Percentiles rank a stretch among this genome's conserved stretches.
Evolutionary conservation across 1,140 invertebrate species (phyloP).

Genomic region (Holotrichia oblita): DNA sequence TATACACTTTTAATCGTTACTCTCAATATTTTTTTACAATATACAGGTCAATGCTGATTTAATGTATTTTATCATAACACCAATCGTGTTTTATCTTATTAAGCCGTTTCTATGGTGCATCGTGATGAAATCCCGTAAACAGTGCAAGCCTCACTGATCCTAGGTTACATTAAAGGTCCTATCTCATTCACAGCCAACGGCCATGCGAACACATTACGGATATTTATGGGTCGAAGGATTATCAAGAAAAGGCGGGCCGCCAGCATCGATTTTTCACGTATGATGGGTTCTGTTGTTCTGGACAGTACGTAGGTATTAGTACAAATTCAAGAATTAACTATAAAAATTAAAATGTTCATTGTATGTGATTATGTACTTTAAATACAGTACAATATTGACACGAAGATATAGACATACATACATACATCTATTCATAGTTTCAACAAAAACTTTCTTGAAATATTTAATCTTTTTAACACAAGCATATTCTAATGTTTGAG

Average conservation of each 20-base stretch:
- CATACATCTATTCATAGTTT: no score
- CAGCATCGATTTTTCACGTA: slow-evolving; percentile 59
- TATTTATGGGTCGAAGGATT: slow-evolving; percentile 58
- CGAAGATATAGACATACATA: no score
- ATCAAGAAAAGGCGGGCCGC: slow-evolving; percentile 57
- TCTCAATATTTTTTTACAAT: no score
- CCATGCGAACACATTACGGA: slow-evolving; percentile 60
- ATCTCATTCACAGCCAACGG: slow-evolving; percentile 60
- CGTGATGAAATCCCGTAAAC: slow-evolving; percentile 41
- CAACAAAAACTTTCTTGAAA: no score
- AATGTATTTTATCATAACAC: slow-evolving; percentile 8
- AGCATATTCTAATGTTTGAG: no score
- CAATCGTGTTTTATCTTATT: slow-evolving; percentile 37
- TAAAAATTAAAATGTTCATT: neutral
- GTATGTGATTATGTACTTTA: no score
- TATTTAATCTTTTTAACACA: no score
- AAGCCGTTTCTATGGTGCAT: slow-evolving; percentile 9
- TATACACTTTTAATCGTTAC: no score
- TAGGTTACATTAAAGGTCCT: slow-evolving; percentile 47
- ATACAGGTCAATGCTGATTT: no score
- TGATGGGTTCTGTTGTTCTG: slow-evolving; percentile 44
- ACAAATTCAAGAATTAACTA: neutral
- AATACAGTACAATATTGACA: no score
- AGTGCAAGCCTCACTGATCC: slow-evolving; percentile 41
- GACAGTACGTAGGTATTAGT: slow-evolving; percentile 29